Evolutionary conservation across 2,888 invertebrate genomes (phyloP), one percentile per base, ranked within the genome.

Genomic region (Callyntrura guangdongensis): DNA sequence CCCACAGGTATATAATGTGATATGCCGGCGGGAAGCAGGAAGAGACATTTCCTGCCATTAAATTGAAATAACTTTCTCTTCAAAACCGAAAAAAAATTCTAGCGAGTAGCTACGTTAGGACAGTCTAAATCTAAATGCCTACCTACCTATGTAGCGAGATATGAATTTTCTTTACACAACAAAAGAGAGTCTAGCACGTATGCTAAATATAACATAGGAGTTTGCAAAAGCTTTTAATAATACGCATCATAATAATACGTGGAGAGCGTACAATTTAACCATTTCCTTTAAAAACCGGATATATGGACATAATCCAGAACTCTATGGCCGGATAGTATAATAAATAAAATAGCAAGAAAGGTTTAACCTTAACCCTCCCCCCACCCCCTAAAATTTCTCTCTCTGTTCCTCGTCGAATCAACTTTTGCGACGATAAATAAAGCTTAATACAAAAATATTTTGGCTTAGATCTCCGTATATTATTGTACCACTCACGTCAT

Each of bases 51-150:
- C 53, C 53, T 17, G 74, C 53, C 49, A 20, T 49, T 77, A 77
- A 77, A 77, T 77, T 77, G 49, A 77, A 77, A 77, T 77, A 49
- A 77, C 74, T 77, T 77, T 77, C 74, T 77, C 74, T 22, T 12
- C 20, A 69, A 14, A n/a, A 17, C 14, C 6, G 12, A 67, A 69
- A 69, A 36, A n/a, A 36, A 69, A 36, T n/a, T 45, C n/a, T 25
- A 72, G 12, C 8, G 72, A 45, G 61, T 27, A 6, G 67, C 25
- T 14, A 36, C 36, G 14, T 20, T 17, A 61, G n/a, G 45, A 53
- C 53, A 36, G 36, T 36, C 6, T 36, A 4, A 36, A 36, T 6
- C 6, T 4, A 36, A 36, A 36, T 36, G 36, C 36, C 3, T 36
- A 36, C 36, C 36, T 36, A 4, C 36, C 2, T 36, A 36, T 6